These are phyloP conservation scores for Capreolus pygargus DNA, from an alignment of 2,113 vertebrate species.

Conservation along the genomic window DNA sequence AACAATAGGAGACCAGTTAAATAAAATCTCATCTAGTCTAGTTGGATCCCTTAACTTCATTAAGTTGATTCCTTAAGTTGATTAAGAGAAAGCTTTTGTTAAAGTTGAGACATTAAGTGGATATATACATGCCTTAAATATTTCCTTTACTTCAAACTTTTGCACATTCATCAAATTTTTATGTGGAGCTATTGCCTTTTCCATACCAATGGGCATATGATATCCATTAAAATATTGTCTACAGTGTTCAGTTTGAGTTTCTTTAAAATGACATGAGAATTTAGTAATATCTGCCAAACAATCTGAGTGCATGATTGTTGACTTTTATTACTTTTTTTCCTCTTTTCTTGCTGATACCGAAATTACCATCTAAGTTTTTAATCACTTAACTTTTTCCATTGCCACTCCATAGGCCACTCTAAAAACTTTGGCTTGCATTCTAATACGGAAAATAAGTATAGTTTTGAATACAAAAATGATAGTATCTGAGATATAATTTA, in stretches of 20 bases:
- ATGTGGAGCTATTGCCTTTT: not conserved
- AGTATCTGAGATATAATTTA: not conserved
- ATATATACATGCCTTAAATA: not conserved
- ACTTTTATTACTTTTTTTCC: not conserved
- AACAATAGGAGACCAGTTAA: not conserved
- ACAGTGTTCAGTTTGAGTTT: not conserved
- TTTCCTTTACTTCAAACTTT: not conserved
- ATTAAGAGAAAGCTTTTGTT: not conserved
- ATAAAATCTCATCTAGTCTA: not conserved
- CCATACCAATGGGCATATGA: not conserved
- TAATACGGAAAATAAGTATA: not conserved
- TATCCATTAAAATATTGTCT: not conserved
- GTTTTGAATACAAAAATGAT: not conserved
- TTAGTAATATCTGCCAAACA: not conserved
- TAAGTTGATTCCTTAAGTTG: not conserved
- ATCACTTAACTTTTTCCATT: not conserved
- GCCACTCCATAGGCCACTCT: not conserved
- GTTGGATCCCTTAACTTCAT: not conserved
- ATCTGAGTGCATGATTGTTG: not conserved
- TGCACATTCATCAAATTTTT: not conserved
- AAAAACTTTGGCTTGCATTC: not conserved
- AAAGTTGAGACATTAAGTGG: not conserved
- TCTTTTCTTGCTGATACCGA: not conserved
- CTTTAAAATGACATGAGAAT: not conserved
- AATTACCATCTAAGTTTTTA: constrained; percentile 18